Evolutionary conservation across 2,888 invertebrate species (phyloP).

Genomic region (Bruchidius siliquastri): DNA sequence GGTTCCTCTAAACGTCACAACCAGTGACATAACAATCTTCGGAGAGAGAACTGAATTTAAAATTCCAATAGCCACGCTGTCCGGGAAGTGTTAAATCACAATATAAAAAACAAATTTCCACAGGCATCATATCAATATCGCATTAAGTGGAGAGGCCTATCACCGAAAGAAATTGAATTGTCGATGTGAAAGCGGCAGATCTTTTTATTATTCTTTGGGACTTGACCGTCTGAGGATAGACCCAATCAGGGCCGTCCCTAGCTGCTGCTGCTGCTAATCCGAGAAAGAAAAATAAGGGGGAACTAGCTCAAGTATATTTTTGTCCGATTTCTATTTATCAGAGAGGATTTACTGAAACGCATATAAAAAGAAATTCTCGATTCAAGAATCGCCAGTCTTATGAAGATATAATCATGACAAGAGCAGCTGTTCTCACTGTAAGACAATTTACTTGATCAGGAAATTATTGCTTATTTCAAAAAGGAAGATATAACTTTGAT

Average conservation of each 20-base stretch:
- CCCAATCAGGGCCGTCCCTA: background rate
- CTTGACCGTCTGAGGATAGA: conserved; percentile 40
- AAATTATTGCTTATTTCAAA: too few relatives aligned
- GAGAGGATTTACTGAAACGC: too few relatives aligned
- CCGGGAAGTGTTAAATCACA: conserved; percentile 23
- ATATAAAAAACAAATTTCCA: conserved; percentile 34
- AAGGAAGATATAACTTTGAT: too few relatives aligned
- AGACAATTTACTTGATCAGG: too few relatives aligned
- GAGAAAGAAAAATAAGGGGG: too few relatives aligned
- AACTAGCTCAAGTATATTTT: too few relatives aligned
- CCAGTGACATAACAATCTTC: conserved; percentile 20
- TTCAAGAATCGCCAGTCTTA: too few relatives aligned
- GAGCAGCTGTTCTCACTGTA: too few relatives aligned
- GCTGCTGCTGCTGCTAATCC: background rate
- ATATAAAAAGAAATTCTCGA: too few relatives aligned
- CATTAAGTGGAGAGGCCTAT: conserved; percentile 44
- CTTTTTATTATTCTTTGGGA: conserved; percentile 42
- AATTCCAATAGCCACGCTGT: conserved; percentile 12
- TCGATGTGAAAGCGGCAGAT: conserved; percentile 38
- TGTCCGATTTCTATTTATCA: too few relatives aligned
- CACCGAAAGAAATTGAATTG: conserved; percentile 47
- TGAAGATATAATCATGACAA: too few relatives aligned
- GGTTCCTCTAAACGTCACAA: too few relatives aligned
- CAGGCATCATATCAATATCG: conserved; percentile 46
- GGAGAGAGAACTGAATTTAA: background rate